A percentile compares a stretch with the other conserved stretches of the same genome.
phyloP scores from a whole-genome alignment of 1,140 invertebrate genomes.

The Charaxes varanes region DNA sequence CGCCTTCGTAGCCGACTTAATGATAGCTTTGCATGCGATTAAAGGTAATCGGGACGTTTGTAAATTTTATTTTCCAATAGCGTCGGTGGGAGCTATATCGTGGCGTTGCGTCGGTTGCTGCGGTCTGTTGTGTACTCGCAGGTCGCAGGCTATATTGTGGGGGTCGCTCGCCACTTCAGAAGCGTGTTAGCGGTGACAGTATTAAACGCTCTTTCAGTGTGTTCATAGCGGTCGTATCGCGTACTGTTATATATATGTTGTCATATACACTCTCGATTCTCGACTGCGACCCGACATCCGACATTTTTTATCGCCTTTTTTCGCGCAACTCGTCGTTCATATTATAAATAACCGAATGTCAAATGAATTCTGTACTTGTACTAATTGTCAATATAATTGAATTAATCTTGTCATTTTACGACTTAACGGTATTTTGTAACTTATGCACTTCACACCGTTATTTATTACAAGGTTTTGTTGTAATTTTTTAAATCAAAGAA shows the following conservation, averaged over 20 bases:
- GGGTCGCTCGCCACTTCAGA: slow-evolving; percentile 34
- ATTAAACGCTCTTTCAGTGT: slow-evolving; percentile 46
- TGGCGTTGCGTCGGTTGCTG: slow-evolving; percentile 30
- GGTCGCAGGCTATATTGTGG: slow-evolving; percentile 35
- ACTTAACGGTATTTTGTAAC: too few relatives aligned
- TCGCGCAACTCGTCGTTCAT: background rate
- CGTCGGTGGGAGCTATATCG: slow-evolving; percentile 23
- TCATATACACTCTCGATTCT: slow-evolving; percentile 10
- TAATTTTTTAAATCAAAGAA: too few relatives aligned
- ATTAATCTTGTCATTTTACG: too few relatives aligned
- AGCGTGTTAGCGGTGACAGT: slow-evolving; percentile 49
- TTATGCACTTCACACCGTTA: too few relatives aligned
- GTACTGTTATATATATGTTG: slow-evolving; percentile 18
- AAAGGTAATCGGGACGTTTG: slow-evolving; percentile 65
- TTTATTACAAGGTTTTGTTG: too few relatives aligned
- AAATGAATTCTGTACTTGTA: too few relatives aligned
- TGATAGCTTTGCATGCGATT: slow-evolving; percentile 71
- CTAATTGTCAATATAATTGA: too few relatives aligned
- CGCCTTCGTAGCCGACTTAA: slow-evolving; percentile 62
- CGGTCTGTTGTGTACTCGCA: slow-evolving; percentile 37
- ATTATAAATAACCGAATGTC: too few relatives aligned
- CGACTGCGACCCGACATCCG: slow-evolving; percentile 7
- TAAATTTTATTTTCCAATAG: slow-evolving; percentile 50
- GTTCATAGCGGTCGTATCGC: slow-evolving; percentile 30
- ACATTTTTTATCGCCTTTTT: background rate